A percentile compares a stretch with the other conserved stretches of the same genome.
Evolutionary conservation across 2,113 vertebrate species (phyloP).

Genomic region (Toxostoma redivivum): DNA sequence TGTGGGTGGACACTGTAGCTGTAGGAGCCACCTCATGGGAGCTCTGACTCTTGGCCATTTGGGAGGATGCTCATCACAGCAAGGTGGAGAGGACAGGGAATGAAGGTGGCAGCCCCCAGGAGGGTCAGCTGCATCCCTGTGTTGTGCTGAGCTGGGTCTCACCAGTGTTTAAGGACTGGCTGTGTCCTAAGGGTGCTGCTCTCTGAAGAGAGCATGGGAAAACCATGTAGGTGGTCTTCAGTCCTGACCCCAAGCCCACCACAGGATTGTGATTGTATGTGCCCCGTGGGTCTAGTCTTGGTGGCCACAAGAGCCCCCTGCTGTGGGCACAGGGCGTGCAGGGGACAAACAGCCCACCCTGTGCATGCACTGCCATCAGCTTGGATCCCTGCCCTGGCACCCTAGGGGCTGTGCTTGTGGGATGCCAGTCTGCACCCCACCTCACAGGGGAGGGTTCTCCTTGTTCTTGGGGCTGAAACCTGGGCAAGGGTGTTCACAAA

Average conservation of each 20-base stretch:
- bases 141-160: neutral
- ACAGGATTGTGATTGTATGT: neutral
- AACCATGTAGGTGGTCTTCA: neutral
- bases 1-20: neutral
- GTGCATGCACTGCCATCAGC: neutral
- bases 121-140: neutral
- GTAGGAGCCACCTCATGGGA: neutral
- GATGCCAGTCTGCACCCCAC: neutral
- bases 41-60: neutral
- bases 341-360: rapidly evolving
- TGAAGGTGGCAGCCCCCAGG: neutral
- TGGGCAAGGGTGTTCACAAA: neutral
- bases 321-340: rapidly evolving
- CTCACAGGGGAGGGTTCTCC: neutral
- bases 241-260: neutral
- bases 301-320: neutral
- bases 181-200: neutral
- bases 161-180: neutral
- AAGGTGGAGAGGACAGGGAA: neutral
- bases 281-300: rapidly evolving
- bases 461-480: neutral
- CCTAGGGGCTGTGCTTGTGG: neutral
- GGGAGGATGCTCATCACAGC: neutral
- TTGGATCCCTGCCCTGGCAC: neutral
- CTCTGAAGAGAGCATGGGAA: neutral